A percentile compares a stretch with the other conserved stretches of the same genome.
These are phyloP conservation scores for Ptiloglossa arizonensis DNA, from an alignment of 1,140 invertebrate genomes.

Conservation along the genomic window DNA sequence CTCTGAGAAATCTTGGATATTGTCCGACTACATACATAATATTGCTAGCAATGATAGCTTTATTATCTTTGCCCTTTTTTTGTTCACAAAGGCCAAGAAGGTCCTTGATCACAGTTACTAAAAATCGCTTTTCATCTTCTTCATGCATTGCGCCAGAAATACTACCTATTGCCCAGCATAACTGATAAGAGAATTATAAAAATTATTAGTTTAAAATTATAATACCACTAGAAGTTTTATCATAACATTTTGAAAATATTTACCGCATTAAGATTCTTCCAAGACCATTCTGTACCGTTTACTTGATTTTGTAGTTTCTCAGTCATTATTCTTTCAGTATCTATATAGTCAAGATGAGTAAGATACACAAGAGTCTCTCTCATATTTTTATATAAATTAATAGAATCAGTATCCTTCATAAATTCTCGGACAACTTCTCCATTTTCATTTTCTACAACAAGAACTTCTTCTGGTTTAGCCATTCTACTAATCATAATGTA, in stretches of 20 bases:
- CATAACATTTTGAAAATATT: constrained; percentile 49
- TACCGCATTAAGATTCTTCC: constrained; percentile 99
- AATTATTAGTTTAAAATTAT: constrained; percentile 4
- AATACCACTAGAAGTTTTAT: neutral
- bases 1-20: constrained; percentile 98
- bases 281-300: constrained; percentile 99
- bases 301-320: constrained; percentile 99
- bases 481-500: constrained; percentile 99
- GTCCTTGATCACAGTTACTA: constrained; percentile 99
- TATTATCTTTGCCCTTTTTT: constrained; percentile 99
- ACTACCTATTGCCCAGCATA: constrained; percentile 99
- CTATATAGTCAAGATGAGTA: constrained; percentile 98
- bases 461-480: constrained; percentile 99
- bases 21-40: constrained; percentile 99
- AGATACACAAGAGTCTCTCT: constrained; percentile 99
- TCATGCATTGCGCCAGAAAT: constrained; percentile 99
- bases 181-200: constrained; percentile 76
- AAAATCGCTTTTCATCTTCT: constrained; percentile 99
- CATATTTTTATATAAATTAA: constrained; percentile 99
- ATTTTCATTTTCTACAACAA: constrained; percentile 99
- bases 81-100: constrained; percentile 99
- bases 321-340: constrained; percentile 99
- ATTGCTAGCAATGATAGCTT: constrained; percentile 99
- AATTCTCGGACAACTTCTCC: constrained; percentile 99
- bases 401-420: constrained; percentile 99